Base-by-base conservation (phyloP, 2,797 vertebrate genomes). In the Vespertilio murinus region DNA sequence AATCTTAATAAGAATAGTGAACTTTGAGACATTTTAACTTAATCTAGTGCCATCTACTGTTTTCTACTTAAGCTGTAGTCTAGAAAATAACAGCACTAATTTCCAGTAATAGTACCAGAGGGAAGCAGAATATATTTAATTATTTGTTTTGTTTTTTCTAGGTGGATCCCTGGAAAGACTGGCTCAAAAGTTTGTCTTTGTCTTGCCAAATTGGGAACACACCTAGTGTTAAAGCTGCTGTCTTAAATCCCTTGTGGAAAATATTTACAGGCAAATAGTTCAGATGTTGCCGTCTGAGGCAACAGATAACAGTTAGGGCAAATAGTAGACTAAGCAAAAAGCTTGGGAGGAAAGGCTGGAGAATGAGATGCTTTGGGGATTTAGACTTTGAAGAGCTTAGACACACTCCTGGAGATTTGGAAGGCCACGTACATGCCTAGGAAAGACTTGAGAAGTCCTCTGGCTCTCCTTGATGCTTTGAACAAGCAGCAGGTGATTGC, bases 241-340 rank as follows among this genome's bases (percentile, higher is more conserved):
- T 23, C 81, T 88, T 35, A 93, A 88, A 56, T 40, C 25, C 23
- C 49, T 18, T 25, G 38, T 79, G 52, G 40, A 93, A 88, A 84
- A 88, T 54, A 56, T 64, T 22, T 85, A 54, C 9, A 80, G 33
- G 73, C 28, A 91, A 88, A 59, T 70, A 40, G 59, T 88, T 67
- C 42, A 52, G 56, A 33, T 93, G 71, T 52, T 79, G 61, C 28
- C 85, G 7, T 56, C 40, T 61, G 30, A 88, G 74, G 45, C 38
- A 84, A 23, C 17, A 28, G 23, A n/a, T 77, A 88, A 75, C 9
- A 70, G 75, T 80, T 18, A 64, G 2, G 1, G 22, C 25, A 94
- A 80, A 96, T 0, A 71, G 52, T 7, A 92, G 47, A 74, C 52
- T 84, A 90, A 88, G 69, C 33, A 92, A 84, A 88, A 83, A 64